A percentile compares a stretch with the other conserved stretches of the same genome.
Conservation (phyloP, 2,797 vertebrate genomes). For the Coreius guichenoti region DNA sequence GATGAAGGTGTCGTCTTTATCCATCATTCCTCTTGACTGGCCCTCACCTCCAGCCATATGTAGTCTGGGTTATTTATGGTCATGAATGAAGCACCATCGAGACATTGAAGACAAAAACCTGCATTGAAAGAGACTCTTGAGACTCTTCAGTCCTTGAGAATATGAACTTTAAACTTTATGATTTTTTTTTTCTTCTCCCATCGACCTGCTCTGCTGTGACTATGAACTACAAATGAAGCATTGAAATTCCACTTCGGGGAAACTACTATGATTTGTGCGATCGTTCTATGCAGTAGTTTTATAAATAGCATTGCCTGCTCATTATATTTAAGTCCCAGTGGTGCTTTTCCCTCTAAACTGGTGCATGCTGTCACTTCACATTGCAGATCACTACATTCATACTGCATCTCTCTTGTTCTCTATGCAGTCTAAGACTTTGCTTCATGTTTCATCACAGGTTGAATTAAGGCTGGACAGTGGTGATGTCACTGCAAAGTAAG, state of each 20-base stretch:
- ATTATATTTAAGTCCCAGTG: constrained; percentile 32
- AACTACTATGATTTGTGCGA: constrained; percentile 23
- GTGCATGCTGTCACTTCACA: constrained; percentile 43
- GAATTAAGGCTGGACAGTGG: constrained; percentile 61
- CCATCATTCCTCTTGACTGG: not conserved
- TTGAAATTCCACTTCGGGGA: constrained; percentile 17
- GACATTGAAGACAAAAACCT: constrained; percentile 6
- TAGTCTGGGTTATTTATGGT: constrained; percentile 11
- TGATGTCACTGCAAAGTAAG: constrained; percentile 81
- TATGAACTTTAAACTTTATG: not conserved
- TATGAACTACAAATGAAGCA: constrained; percentile 13
- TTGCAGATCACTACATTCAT: constrained; percentile 14
- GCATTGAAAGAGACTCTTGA: not conserved
- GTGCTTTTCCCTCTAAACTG: constrained; percentile 47
- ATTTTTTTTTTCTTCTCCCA: not conserved
- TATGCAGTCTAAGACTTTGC: constrained; percentile 38
- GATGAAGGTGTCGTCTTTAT: constrained; percentile 12
- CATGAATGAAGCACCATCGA: not conserved
- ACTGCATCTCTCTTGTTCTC: constrained; percentile 18
- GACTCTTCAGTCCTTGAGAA: constrained; percentile 10
- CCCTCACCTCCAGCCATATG: not conserved
- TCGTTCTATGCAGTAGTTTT: constrained; percentile 42
- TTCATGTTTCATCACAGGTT: constrained; percentile 54
- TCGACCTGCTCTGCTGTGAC: not conserved
- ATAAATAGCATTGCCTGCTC: constrained; percentile 52